A percentile compares a stretch with the other conserved stretches of the same genome.
These are phyloP conservation scores for Heterochromis multidens DNA, from an alignment of 2,113 vertebrate genomes.

Conservation along the genomic window DNA sequence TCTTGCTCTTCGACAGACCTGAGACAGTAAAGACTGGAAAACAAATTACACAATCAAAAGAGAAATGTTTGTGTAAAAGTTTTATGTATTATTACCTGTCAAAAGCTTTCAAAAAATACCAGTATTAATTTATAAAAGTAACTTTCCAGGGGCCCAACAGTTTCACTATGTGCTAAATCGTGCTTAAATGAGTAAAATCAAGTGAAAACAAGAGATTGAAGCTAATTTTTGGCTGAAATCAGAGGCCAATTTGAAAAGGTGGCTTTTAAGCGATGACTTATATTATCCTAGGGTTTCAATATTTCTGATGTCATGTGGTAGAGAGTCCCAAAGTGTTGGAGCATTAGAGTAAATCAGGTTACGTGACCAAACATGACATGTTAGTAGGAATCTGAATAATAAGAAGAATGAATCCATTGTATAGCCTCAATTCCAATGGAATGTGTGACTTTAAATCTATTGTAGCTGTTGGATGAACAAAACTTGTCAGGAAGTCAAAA, in stretches of 20 bases:
- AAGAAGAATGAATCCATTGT: neutral
- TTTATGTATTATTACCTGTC: neutral
- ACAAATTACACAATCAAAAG: neutral
- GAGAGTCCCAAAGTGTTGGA: neutral
- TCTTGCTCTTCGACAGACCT: neutral
- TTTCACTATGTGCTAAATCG: no score
- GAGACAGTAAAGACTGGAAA: neutral
- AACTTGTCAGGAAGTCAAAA: no score
- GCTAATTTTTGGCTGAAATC: no score
- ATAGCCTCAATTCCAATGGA: rapidly evolving
- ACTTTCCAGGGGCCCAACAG: no score
- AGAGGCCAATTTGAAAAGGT: neutral
- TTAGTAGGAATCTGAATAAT: neutral
- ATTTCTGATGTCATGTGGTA: no score
- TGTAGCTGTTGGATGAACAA: no score
- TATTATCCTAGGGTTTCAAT: neutral
- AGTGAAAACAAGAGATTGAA: neutral
- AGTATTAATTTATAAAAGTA: neutral
- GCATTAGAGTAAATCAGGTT: neutral
- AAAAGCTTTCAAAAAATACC: neutral
- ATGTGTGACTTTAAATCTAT: no score
- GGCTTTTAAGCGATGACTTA: neutral
- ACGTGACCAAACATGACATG: neutral
- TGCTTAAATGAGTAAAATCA: no score
- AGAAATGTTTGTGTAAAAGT: neutral